Evolutionary conservation across 2,113 vertebrate species (phyloP).

Genomic region (Dromaius novaehollandiae): DNA sequence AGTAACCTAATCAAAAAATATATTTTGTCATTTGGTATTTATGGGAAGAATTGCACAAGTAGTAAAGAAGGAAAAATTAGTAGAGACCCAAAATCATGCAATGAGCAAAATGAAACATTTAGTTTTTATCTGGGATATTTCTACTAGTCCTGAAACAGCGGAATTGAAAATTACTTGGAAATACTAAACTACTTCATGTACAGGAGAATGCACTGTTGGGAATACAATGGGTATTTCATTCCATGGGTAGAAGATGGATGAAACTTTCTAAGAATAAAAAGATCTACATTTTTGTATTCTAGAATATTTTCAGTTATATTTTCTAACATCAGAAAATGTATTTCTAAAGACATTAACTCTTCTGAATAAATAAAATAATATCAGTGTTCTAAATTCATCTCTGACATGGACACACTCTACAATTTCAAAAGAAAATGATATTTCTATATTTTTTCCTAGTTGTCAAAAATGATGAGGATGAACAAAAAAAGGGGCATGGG

Average conservation of each 20-base stretch:
- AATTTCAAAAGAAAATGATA: not conserved
- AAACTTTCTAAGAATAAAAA: not conserved
- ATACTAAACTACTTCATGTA: not conserved
- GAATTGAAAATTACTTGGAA: slow-evolving; percentile 16
- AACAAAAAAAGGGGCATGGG: not conserved
- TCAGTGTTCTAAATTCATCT: not conserved
- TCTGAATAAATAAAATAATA: not conserved
- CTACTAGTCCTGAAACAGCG: not conserved
- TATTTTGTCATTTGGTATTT: not conserved
- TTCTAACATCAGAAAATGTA: not conserved
- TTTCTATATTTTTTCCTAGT: not conserved
- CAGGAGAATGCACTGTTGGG: not conserved
- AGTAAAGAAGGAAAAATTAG: not conserved
- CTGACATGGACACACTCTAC: not conserved
- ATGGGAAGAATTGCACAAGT: not conserved
- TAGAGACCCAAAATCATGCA: not conserved
- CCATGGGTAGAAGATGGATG: not conserved
- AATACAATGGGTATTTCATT: not conserved
- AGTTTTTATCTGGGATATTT: not conserved
- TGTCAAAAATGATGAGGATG: not conserved
- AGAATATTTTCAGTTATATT: not conserved
- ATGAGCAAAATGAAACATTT: not conserved
- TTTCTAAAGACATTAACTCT: not conserved
- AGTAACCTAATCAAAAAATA: not conserved
- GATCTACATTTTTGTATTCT: not conserved